A percentile compares a stretch with the other conserved stretches of the same genome.
Conservation (phyloP, 2,888 invertebrate genomes). For the Perdita meconis region DNA sequence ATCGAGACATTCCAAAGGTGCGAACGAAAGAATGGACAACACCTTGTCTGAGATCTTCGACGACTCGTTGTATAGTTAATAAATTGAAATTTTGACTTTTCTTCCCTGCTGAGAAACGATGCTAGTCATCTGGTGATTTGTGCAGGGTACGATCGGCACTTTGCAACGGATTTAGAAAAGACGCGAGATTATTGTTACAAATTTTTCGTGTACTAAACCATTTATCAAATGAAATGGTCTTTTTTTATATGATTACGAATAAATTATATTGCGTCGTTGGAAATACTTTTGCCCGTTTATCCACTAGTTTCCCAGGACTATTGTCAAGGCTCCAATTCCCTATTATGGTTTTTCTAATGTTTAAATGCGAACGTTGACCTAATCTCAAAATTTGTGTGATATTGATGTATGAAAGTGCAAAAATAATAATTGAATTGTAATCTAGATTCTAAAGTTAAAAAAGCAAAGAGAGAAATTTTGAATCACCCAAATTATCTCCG, state of each 20-base stretch:
- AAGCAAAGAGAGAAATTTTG: too few species aligned
- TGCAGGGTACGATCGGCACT: constrained; percentile 72
- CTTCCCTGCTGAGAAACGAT: constrained; percentile 45
- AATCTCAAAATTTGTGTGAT: too few species aligned
- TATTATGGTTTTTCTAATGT: too few species aligned
- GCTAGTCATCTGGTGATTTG: constrained; percentile 73
- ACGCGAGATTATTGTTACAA: constrained; percentile 73
- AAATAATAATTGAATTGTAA: too few species aligned
- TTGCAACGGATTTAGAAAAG: constrained; percentile 52
- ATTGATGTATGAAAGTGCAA: too few species aligned
- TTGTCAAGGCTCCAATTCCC: too few species aligned
- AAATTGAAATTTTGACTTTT: constrained; percentile 18
- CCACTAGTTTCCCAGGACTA: not conserved
- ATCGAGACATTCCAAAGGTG: constrained; percentile 70
- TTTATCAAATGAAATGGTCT: constrained; percentile 76
- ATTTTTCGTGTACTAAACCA: constrained; percentile 72
- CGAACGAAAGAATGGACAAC: constrained; percentile 1
- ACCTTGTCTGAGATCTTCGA: constrained; percentile 20
- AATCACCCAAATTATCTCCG: too few species aligned
- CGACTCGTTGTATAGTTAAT: constrained; percentile 31
- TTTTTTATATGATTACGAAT: constrained; percentile 82
- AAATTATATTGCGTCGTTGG: constrained; percentile 82
- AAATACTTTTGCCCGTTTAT: constrained; percentile 47
- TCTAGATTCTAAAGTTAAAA: too few species aligned
- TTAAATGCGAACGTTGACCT: too few species aligned